These are phyloP conservation scores for Oxycera nigricornis DNA, from an alignment of 2,888 invertebrate genomes.

Conservation along the genomic window DNA sequence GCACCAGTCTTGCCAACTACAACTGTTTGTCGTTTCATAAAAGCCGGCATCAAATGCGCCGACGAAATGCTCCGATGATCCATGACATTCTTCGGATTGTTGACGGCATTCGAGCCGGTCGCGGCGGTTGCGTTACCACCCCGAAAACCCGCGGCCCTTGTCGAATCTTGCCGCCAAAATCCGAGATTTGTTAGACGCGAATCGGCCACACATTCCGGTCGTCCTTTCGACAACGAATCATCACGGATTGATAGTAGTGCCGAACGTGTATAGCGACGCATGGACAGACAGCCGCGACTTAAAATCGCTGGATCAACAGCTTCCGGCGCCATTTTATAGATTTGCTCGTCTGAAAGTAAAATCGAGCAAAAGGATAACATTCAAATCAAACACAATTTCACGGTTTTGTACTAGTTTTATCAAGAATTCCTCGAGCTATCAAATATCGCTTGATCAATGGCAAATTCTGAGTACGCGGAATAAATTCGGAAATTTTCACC, in stretches of 20 bases:
- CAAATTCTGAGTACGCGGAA: background rate
- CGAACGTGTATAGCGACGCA: slow-evolving; percentile 69
- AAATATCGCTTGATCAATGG: background rate
- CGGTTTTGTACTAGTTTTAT: slow-evolving; percentile 1
- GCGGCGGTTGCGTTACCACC: slow-evolving; percentile 9
- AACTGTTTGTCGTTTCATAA: slow-evolving; percentile 57
- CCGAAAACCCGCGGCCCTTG: slow-evolving; percentile 64
- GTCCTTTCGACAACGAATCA: slow-evolving; percentile 72
- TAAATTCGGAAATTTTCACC: slow-evolving; percentile 19
- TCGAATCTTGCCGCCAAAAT: slow-evolving; percentile 63
- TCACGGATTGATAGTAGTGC: slow-evolving; percentile 75
- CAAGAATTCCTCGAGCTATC: slow-evolving; percentile 1
- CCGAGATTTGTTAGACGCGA: slow-evolving; percentile 54
- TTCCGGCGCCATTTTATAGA: slow-evolving; percentile 50
- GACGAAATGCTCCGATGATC: slow-evolving; percentile 59
- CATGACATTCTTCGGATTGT: slow-evolving; percentile 51
- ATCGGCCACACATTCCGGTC: slow-evolving; percentile 74
- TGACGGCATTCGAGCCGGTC: background rate
- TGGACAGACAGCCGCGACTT: slow-evolving; percentile 60
- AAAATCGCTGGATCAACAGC: slow-evolving; percentile 67
- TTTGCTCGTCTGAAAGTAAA: slow-evolving; percentile 47
- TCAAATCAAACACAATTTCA: background rate
- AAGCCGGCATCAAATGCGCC: slow-evolving; percentile 60
- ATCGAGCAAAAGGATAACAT: too few species aligned
- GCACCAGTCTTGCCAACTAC: slow-evolving; percentile 34